phyloP scores from a whole-genome alignment of 2,797 vertebrate genomes.

The Paedocypris micromegethes region DNA sequence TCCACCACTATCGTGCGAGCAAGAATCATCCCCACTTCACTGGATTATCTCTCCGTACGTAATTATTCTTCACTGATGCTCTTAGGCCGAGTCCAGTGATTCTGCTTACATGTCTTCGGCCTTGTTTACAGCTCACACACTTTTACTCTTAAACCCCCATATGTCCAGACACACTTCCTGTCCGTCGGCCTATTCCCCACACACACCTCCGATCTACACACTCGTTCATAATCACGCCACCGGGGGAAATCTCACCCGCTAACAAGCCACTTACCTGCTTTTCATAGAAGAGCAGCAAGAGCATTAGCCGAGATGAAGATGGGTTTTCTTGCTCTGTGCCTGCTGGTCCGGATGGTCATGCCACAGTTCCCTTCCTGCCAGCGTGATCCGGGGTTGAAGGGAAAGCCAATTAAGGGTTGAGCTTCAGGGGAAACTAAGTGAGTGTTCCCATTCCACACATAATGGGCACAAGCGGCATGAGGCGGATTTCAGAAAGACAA shows the following conservation, averaged over 20 bases:
- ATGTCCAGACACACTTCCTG: conserved; percentile 24
- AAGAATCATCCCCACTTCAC: too few species aligned
- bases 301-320: conserved; percentile 40
- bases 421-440: conserved; percentile 26
- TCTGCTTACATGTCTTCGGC: not conserved
- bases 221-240: conserved; percentile 34
- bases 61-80: not conserved
- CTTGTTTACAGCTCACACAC: conserved; percentile 15
- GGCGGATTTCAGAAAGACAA: conserved; percentile 2
- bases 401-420: conserved; percentile 34
- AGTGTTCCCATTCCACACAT: conserved; percentile 11
- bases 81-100: not conserved
- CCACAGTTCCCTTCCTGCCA: conserved; percentile 12
- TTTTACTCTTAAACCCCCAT: conserved; percentile 27
- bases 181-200: conserved; percentile 10
- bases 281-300: conserved; percentile 40
- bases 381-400: conserved; percentile 29
- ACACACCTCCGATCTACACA: conserved; percentile 3
- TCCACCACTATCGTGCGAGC: too few species aligned
- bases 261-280: conserved; percentile 51
- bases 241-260: conserved; percentile 37
- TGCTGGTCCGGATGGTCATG: conserved; percentile 16
- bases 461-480: not conserved
- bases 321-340: conserved; percentile 19
- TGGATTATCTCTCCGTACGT: not conserved